These are phyloP conservation scores for Glaucomys volans DNA, from an alignment of 2,113 vertebrate species.

Conservation along the genomic window DNA sequence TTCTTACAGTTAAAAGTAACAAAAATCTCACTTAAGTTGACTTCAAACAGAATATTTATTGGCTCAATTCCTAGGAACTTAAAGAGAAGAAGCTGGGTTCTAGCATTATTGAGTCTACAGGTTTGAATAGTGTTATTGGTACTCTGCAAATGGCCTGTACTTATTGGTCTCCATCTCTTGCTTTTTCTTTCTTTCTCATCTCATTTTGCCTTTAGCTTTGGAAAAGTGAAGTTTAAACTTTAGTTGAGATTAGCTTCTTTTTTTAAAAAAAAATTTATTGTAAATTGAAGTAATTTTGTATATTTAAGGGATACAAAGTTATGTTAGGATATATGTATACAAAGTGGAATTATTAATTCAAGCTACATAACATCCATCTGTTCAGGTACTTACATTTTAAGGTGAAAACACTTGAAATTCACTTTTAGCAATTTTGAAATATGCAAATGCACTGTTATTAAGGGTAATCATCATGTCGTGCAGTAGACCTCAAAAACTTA, in stretches of 20 bases:
- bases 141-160: not conserved
- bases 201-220: not conserved
- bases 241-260: not conserved
- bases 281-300: not conserved
- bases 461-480: not conserved
- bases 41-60: slow-evolving; percentile 3
- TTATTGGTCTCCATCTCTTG: not conserved
- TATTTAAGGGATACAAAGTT: not conserved
- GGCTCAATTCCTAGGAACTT: not conserved
- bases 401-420: not conserved
- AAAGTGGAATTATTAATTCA: not conserved
- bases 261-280: not conserved
- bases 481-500: not conserved
- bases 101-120: not conserved
- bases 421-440: not conserved
- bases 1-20: not conserved
- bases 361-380: not conserved
- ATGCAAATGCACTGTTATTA: not conserved
- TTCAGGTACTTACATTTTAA: not conserved
- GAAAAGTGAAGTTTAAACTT: slow-evolving; percentile 16
- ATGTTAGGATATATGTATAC: not conserved
- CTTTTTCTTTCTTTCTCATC: not conserved
- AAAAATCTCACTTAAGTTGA: slow-evolving; percentile 11
- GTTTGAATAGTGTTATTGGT: not conserved
- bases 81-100: not conserved